Percentiles rank a stretch among this genome's conserved stretches.
These are phyloP conservation scores for Eulithis prunata DNA, from an alignment of 2,888 invertebrate genomes.

Conservation along the genomic window DNA sequence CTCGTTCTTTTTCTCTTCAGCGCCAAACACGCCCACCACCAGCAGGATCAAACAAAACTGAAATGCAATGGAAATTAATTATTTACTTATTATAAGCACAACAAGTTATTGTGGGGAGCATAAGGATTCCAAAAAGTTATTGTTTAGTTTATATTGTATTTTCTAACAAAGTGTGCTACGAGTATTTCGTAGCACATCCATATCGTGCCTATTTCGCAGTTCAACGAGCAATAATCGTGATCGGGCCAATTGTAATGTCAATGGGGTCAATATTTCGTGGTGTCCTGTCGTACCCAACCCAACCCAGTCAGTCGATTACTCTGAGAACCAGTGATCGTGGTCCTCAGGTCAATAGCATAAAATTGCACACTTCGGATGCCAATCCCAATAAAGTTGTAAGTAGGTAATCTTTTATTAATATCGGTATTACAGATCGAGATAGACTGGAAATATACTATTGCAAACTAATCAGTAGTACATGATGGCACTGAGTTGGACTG, in stretches of 20 bases:
- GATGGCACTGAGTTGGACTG: too few species aligned
- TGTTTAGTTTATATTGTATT: too few species aligned
- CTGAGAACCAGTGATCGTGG: constrained; percentile 1
- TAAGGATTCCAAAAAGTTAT: too few species aligned
- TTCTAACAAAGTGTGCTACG: constrained; percentile 1
- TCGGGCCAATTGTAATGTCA: constrained; percentile 4
- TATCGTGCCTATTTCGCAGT: not conserved
- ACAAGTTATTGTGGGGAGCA: not conserved
- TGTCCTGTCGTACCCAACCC: not conserved
- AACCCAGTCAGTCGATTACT: not conserved
- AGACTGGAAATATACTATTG: too few species aligned
- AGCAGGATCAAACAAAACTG: constrained; percentile 70
- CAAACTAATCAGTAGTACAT: too few species aligned
- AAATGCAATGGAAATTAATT: not conserved
- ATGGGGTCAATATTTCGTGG: constrained; percentile 5
- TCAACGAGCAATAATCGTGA: not conserved
- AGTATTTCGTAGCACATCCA: constrained; percentile 4
- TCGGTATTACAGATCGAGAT: too few species aligned
- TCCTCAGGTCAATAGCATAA: constrained; percentile 1
- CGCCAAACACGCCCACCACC: constrained; percentile 62
- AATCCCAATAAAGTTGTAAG: too few species aligned
- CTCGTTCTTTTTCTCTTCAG: constrained; percentile 77
- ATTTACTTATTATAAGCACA: not conserved
- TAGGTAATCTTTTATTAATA: too few species aligned
- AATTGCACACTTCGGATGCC: constrained; percentile 1